Base-by-base conservation (phyloP, 2,797 vertebrate genomes). In the Miichthys miiuy region DNA sequence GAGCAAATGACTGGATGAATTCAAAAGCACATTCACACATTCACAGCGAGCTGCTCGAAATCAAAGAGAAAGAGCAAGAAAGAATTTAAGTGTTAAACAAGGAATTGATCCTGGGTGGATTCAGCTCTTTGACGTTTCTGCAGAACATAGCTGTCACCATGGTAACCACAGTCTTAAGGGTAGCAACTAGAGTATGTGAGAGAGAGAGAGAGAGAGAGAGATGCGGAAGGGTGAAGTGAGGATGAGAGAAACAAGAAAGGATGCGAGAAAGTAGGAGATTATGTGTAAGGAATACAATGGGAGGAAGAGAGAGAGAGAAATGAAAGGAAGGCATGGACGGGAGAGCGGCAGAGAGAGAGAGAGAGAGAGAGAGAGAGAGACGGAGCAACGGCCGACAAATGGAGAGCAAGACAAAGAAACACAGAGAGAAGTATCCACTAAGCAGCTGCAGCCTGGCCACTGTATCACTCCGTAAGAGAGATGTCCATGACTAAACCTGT, bases 91-190 rank as follows among this genome's bases (percentile, higher is more conserved):
- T 81, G 90, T 88, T 90, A 88, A 92, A 94, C 85, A 88, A 92
- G 90, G 87, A 93, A 92, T 83, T 92, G 85, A 88, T 90, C 89
- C 89, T 81, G 88, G 81, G 90, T 82, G 90, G 88, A 93, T 91
- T 87, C 60, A 17, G 89, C 92, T 91, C 90, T 92, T 93, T 94
- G 89, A 94, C 84, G 90, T 95, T 95, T 93, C 90, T 70, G 86
- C 94, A 94, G 94, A 91, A 86, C 93, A 93, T 90, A 92, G 91
- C 92, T 92, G 93, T 96, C 94, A 88, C 95, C 93, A 96, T 96
- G 94, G 94, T 79, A 96, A 96, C 95, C 93, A 58, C 87, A 84
- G 92, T 91, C 92, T 94, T 93, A 93, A 94, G 93, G 91, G 90
- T 92, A 93, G 93, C 89, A 91, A 93, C 87, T 75, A 70, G 87